Evolutionary conservation across 2,113 vertebrate genomes (phyloP).

Genomic region (Pholis gunnellus): DNA sequence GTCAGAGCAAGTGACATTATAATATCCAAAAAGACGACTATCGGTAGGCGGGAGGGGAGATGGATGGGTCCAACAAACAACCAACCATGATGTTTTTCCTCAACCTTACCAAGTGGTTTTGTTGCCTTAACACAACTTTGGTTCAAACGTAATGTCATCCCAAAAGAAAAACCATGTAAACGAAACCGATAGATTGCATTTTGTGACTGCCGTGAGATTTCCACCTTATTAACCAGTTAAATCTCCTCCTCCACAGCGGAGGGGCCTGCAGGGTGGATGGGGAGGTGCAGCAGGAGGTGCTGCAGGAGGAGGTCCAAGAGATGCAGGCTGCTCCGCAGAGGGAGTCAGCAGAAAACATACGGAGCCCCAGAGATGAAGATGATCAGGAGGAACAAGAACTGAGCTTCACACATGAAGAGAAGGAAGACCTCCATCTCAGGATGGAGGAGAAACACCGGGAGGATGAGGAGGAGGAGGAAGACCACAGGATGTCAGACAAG

Average conservation of each 20-base stretch:
- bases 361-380: constrained; percentile 27
- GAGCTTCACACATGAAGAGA: constrained; percentile 29
- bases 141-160: too few relatives aligned
- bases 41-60: too few relatives aligned
- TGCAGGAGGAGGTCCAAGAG: constrained; percentile 13
- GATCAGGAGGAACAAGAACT: constrained; percentile 53
- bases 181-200: too few relatives aligned
- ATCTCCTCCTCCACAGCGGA: constrained; percentile 36
- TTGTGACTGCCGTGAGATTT: too few relatives aligned
- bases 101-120: too few relatives aligned
- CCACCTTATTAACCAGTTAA: neutral
- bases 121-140: too few relatives aligned
- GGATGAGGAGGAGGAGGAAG: neutral
- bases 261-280: constrained; percentile 48
- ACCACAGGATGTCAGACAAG: constrained; percentile 36
- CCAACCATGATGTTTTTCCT: too few relatives aligned
- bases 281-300: constrained; percentile 25
- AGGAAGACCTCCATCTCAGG: constrained; percentile 19
- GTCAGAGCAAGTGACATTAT: too few relatives aligned
- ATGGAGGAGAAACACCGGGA: constrained; percentile 10
- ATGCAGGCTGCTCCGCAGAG: constrained; percentile 19
- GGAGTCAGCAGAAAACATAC: neutral
- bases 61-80: too few relatives aligned
- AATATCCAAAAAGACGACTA: too few relatives aligned
- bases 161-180: too few relatives aligned